Conservation (phyloP, 2,113 vertebrate species). For the Notarius lentiginosus region DNA sequence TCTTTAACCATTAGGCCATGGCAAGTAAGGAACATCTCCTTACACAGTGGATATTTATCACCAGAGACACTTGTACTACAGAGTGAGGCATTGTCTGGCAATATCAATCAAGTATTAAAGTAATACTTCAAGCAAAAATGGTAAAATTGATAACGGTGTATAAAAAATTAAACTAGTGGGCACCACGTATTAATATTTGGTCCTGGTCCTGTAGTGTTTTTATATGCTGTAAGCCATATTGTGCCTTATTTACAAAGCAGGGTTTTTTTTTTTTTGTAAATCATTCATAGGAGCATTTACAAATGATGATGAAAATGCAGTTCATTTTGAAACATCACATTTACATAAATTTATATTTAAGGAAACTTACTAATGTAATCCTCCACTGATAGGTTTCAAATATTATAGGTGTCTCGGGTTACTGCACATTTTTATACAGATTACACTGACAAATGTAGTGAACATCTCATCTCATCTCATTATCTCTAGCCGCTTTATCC, state of each 20-base stretch:
- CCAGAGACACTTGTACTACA: background rate
- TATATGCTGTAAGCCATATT: background rate
- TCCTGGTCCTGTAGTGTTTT: background rate
- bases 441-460: background rate
- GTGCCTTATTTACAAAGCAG: background rate
- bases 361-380: background rate
- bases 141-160: background rate
- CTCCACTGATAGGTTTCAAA: background rate
- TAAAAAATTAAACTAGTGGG: background rate
- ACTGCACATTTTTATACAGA: background rate
- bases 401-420: background rate
- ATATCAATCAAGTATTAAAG: background rate
- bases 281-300: background rate
- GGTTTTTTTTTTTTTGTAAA: background rate
- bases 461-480: too few relatives aligned
- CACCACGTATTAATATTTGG: background rate
- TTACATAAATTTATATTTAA: background rate
- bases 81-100: background rate
- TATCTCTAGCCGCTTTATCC: too few relatives aligned
- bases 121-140: background rate
- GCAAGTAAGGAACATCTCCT: too few relatives aligned
- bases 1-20: too few relatives aligned
- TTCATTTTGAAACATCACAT: background rate
- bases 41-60: background rate
- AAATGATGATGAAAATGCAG: background rate